Percentiles rank a stretch among this genome's conserved stretches.
phyloP scores from a whole-genome alignment of 2,797 vertebrate species.

The Alcedo atthis region DNA sequence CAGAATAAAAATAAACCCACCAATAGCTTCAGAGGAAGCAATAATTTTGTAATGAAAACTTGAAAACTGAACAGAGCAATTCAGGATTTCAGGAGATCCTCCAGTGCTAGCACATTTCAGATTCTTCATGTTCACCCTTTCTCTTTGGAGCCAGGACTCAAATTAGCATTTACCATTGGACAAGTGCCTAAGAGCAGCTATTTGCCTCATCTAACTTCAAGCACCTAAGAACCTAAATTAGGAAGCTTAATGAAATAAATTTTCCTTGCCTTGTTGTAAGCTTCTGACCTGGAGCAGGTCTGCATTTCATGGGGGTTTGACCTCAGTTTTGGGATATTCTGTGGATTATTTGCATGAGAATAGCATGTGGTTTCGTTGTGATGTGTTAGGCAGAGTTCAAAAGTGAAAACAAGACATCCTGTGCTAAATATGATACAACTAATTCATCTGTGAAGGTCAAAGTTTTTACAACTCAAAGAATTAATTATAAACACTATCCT shows the following conservation, averaged over 20 bases:
- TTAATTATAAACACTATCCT: background rate
- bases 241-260: background rate
- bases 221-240: background rate
- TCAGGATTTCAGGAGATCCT: background rate
- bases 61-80: background rate
- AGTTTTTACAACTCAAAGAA: background rate
- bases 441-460: background rate
- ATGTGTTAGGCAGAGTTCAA: background rate
- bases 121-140: background rate
- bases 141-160: background rate
- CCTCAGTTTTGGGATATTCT: background rate
- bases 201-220: background rate
- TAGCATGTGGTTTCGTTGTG: background rate
- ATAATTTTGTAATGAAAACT: background rate
- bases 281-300: background rate
- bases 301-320: background rate
- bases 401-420: background rate
- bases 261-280: background rate
- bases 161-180: background rate
- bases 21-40: background rate
- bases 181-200: fast-evolving
- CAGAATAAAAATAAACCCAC: background rate
- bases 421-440: background rate
- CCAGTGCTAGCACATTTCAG: background rate
- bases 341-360: background rate